A percentile compares a stretch with the other conserved stretches of the same genome.
phyloP scores from a whole-genome alignment of 2,113 vertebrate species.

The Furnarius figulus region DNA sequence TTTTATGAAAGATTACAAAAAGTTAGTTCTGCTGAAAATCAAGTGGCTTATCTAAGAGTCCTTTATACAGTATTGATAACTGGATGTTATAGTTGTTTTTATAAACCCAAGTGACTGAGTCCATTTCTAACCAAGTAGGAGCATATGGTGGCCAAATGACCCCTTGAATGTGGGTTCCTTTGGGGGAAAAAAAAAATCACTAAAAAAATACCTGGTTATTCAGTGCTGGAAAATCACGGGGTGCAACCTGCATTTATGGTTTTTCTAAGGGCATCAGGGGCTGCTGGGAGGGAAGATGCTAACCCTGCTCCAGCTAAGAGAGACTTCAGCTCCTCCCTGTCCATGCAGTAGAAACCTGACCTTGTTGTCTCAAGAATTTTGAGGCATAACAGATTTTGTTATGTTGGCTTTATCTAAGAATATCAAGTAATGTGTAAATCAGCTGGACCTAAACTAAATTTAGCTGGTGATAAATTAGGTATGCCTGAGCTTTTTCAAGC shows the following conservation, averaged over 20 bases:
- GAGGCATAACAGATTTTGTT: not conserved
- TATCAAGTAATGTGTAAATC: not conserved
- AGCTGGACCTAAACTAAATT: not conserved
- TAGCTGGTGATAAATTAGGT: not conserved
- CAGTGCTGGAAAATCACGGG: not conserved
- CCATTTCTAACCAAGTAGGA: not conserved
- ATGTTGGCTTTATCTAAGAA: not conserved
- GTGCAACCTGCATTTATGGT: not conserved
- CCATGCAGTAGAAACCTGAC: not conserved
- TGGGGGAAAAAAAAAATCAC: not conserved
- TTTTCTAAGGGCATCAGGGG: not conserved
- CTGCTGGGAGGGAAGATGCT: not conserved
- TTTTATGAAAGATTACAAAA: not conserved
- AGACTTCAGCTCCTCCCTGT: not conserved
- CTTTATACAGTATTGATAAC: not conserved
- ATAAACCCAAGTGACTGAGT: not conserved
- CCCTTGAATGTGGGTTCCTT: not conserved
- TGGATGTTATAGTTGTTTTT: not conserved
- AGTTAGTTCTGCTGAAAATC: not conserved
- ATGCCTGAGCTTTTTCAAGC: not conserved
- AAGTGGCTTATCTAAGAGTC: not conserved
- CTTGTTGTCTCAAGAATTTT: not conserved
- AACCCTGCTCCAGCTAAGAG: not conserved
- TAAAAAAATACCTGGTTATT: not conserved
- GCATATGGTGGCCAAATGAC: fast-evolving